Percentiles rank a stretch among this genome's conserved stretches.
These are phyloP conservation scores for Hydractinia echinata DNA, from an alignment of 30 jellyfish, hydroid and myxozoan species.

Conservation along the genomic window DNA sequence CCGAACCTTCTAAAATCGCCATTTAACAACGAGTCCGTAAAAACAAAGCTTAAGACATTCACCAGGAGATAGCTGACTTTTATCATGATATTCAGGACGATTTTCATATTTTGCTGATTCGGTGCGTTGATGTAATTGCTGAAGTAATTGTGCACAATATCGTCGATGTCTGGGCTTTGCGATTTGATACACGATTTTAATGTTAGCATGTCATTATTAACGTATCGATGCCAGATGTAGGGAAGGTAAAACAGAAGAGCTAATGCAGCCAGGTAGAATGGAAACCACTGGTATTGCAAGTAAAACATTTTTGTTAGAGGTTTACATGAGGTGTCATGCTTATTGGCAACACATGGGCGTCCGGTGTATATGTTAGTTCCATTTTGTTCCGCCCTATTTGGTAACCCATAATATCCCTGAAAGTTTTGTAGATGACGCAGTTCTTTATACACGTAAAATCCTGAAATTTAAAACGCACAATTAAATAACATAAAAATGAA, in stretches of 20 bases:
- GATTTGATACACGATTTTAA: not conserved
- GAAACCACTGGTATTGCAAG: conserved; percentile 40
- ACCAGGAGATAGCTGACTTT: conserved; percentile 17
- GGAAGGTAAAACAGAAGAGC: conserved; percentile 27
- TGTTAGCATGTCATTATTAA: conserved; percentile 1
- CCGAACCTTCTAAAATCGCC: conserved; percentile 27
- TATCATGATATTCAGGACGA: conserved; percentile 16
- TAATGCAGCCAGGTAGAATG: conserved; percentile 16
- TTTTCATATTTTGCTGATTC: not conserved
- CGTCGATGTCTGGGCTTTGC: conserved; percentile 23
- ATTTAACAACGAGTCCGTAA: not conserved
- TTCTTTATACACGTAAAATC: conserved; percentile 29
- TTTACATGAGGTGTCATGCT: not conserved
- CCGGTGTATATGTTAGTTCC: conserved; percentile 3
- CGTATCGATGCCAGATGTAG: conserved; percentile 11
- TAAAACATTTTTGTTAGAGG: conserved; percentile 27
- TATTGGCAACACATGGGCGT: not conserved
- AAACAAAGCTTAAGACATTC: conserved; percentile 13
- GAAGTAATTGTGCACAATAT: not conserved
- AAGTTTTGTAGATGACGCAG: not conserved
- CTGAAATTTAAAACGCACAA: not conserved
- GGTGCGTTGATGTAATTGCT: not conserved
- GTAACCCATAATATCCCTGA: conserved; percentile 27
- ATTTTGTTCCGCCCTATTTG: conserved; percentile 9
- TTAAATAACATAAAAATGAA: no score